Percentiles rank a stretch among this genome's conserved stretches.
These are phyloP conservation scores for Caenorhabditis drosophilae DNA, from an alignment of 2,888 invertebrate species.

Conservation along the genomic window DNA sequence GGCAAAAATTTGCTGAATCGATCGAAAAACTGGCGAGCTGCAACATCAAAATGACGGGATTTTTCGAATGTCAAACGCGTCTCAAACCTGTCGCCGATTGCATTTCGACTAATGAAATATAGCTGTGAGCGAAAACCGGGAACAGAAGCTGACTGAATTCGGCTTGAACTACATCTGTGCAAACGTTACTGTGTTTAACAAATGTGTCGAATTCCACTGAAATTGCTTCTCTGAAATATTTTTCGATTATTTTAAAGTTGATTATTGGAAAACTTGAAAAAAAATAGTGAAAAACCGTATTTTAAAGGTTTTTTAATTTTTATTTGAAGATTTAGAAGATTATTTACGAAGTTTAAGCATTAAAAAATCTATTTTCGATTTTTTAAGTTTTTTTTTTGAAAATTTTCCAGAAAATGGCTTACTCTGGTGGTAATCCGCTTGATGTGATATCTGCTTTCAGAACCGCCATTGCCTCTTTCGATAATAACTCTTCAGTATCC, in stretches of 20 bases:
- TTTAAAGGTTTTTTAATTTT: background rate
- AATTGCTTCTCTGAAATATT: conserved; percentile 46
- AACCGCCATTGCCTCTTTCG: conserved; percentile 30
- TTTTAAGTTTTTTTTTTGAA: conserved; percentile 2
- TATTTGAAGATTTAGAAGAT: background rate
- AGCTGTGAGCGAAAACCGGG: conserved; percentile 53
- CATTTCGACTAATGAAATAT: conserved; percentile 26
- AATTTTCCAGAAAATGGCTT: background rate
- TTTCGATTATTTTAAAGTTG: too few relatives aligned
- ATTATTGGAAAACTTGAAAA: too few relatives aligned
- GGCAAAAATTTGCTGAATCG: conserved; percentile 41
- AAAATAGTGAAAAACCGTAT: too few relatives aligned
- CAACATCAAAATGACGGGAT: conserved; percentile 8
- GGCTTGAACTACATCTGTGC: conserved; percentile 48
- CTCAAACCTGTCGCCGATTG: conserved; percentile 1
- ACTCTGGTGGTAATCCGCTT: conserved; percentile 25
- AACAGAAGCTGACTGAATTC: conserved; percentile 46
- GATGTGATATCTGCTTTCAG: conserved; percentile 22
- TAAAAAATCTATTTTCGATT: conserved; percentile 2
- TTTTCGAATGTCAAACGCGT: background rate
- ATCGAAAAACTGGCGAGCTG: conserved; percentile 39
- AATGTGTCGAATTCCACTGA: conserved; percentile 47
- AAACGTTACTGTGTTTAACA: conserved; percentile 45
- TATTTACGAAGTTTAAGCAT: background rate
- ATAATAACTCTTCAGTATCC: conserved; percentile 45